A percentile compares a stretch with the other conserved stretches of the same genome.
Evolutionary conservation across 2,888 invertebrate genomes (phyloP).

Genomic region (Andrena dorsata): DNA sequence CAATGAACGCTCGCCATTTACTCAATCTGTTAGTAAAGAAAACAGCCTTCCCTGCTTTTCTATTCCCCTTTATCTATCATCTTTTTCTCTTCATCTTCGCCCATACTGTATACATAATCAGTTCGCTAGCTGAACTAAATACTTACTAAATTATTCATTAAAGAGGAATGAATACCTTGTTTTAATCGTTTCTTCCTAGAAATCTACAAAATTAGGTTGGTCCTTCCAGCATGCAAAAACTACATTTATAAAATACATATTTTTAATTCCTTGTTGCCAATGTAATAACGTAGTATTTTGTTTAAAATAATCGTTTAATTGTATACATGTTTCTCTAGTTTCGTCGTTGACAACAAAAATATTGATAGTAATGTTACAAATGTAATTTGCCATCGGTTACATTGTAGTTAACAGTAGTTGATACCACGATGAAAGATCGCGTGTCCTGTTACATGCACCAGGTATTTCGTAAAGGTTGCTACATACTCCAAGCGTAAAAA

Average conservation of each 20-base stretch:
- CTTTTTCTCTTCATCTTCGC: background rate
- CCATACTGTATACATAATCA: background rate
- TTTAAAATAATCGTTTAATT: background rate
- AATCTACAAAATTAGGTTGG: background rate
- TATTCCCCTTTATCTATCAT: background rate
- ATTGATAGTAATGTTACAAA: background rate
- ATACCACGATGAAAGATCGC: constrained; percentile 46
- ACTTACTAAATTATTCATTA: constrained; percentile 2
- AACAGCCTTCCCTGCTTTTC: background rate
- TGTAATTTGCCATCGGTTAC: constrained; percentile 3
- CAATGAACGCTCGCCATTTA: background rate
- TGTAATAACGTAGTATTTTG: background rate
- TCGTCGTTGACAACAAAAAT: background rate
- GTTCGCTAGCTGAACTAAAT: background rate
- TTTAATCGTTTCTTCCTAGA: background rate
- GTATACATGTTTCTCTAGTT: background rate
- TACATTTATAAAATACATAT: too few species aligned
- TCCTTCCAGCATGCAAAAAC: background rate
- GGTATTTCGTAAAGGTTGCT: constrained; percentile 46
- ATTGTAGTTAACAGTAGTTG: constrained; percentile 31
- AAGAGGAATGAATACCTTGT: background rate
- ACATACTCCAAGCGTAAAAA: constrained; percentile 26
- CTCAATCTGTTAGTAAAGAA: background rate
- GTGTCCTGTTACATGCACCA: constrained; percentile 48
- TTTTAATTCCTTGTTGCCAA: background rate